A percentile compares a stretch with the other conserved stretches of the same genome.
These are phyloP conservation scores for Nibea coibor DNA, from an alignment of 2,113 vertebrate species.

Conservation along the genomic window DNA sequence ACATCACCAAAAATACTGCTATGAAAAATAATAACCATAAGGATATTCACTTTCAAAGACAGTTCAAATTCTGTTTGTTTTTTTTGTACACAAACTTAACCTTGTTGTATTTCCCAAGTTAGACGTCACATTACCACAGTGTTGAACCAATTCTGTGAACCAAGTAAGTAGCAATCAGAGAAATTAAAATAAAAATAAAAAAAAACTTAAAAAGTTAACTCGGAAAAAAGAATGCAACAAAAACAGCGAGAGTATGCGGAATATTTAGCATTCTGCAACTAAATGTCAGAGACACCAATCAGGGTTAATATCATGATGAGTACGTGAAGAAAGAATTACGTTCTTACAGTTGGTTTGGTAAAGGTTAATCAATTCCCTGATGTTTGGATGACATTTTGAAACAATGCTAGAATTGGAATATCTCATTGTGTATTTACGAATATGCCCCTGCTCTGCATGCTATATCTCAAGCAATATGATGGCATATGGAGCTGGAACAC, in stretches of 20 bases:
- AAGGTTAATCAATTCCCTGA: slow-evolving; percentile 83
- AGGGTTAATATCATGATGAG: slow-evolving; percentile 67
- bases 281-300: slow-evolving; percentile 70
- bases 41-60: background rate
- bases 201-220: background rate
- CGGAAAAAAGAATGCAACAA: background rate
- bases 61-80: background rate
- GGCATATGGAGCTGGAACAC: slow-evolving; percentile 24
- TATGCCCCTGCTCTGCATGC: slow-evolving; percentile 21
- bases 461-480: background rate
- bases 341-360: slow-evolving; percentile 47
- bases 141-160: background rate
- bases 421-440: slow-evolving; percentile 44
- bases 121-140: background rate
- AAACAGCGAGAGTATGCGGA: background rate
- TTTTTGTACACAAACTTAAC: background rate
- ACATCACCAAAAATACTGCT: background rate
- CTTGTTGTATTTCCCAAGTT: background rate
- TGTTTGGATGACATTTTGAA: slow-evolving; percentile 79
- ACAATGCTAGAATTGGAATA: slow-evolving; percentile 38
- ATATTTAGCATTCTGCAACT: slow-evolving; percentile 20
- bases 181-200: background rate
- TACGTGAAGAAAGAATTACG: slow-evolving; percentile 45
- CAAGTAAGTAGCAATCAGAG: background rate
- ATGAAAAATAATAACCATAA: background rate